phyloP scores from a whole-genome alignment of 2,888 invertebrate genomes.

The Cosmorhoe ocellata region DNA sequence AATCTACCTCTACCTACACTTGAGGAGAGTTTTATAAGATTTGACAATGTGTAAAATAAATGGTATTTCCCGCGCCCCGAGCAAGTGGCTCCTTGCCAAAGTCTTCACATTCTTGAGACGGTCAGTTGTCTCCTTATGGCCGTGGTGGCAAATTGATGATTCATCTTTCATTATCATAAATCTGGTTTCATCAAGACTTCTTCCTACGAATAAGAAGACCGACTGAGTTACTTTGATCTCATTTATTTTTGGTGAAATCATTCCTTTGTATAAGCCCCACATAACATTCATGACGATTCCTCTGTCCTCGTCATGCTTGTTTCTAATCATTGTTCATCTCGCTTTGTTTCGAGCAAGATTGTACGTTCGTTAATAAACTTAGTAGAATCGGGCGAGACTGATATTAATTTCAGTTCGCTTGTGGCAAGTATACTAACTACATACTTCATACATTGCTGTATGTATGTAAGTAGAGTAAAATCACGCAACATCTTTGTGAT shows the following conservation, averaged over 20 bases:
- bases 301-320: no score
- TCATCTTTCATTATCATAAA: slow-evolving; percentile 37
- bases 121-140: slow-evolving; percentile 53
- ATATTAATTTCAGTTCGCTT: slow-evolving; percentile 19
- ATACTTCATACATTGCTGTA: slow-evolving; percentile 1
- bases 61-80: slow-evolving; percentile 50
- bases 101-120: slow-evolving; percentile 51
- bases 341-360: slow-evolving; percentile 21
- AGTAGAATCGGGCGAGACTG: slow-evolving; percentile 14
- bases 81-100: slow-evolving; percentile 61
- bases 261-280: no score
- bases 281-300: no score
- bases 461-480: slow-evolving; percentile 1
- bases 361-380: slow-evolving; percentile 20
- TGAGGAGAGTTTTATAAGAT: slow-evolving; percentile 40
- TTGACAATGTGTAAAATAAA: slow-evolving; percentile 58
- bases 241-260: no score
- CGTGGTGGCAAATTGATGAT: slow-evolving; percentile 46
- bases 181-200: slow-evolving; percentile 21
- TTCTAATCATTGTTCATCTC: slow-evolving; percentile 26
- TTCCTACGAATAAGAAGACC: slow-evolving; percentile 1
- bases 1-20: slow-evolving; percentile 1
- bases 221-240: not conserved
- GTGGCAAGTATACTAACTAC: no score
- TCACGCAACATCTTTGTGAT: slow-evolving; percentile 14